phyloP scores from a whole-genome alignment of 1,140 invertebrate species.

The Drosophila trapezifrons region DNA sequence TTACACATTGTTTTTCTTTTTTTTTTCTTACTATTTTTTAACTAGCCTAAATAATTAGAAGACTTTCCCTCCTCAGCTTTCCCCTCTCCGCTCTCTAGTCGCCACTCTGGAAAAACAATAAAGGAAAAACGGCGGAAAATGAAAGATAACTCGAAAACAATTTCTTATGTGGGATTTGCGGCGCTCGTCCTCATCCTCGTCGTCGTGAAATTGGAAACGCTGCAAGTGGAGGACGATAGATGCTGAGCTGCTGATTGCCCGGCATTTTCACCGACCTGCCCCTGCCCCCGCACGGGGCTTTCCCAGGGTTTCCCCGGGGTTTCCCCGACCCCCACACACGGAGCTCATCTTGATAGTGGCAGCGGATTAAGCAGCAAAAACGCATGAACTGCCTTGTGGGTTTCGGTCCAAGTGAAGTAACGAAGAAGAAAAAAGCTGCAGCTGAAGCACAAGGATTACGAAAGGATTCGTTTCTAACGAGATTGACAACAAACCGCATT shows the following conservation, averaged over 20 bases:
- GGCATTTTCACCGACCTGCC: constrained; percentile 9
- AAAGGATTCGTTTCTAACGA: constrained; percentile 83
- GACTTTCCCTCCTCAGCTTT: background rate
- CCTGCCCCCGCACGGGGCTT: background rate
- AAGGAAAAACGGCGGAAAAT: constrained; percentile 34
- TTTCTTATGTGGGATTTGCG: constrained; percentile 76
- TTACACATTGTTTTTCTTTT: background rate
- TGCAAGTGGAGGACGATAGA: constrained; percentile 25
- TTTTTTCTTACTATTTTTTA: constrained; percentile 5
- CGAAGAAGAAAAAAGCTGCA: constrained; percentile 68
- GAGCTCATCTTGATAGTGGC: constrained; percentile 76
- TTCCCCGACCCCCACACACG: background rate
- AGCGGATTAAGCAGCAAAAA: constrained; percentile 73
- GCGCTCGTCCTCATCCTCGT: constrained; percentile 17
- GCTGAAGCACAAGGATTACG: constrained; percentile 79
- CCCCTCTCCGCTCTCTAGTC: background rate
- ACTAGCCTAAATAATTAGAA: constrained; percentile 49
- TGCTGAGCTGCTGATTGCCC: constrained; percentile 56
- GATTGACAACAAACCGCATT: constrained; percentile 81
- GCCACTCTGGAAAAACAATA: constrained; percentile 11
- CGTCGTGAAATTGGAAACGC: constrained; percentile 70
- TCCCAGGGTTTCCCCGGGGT: background rate
- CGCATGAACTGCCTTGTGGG: constrained; percentile 48
- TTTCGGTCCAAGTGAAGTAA: constrained; percentile 28
- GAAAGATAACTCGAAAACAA: constrained; percentile 72